Evolutionary conservation across 2,113 vertebrate genomes (phyloP), one percentile per base, ranked within the genome.

Genomic region (Eolophus roseicapilla): DNA sequence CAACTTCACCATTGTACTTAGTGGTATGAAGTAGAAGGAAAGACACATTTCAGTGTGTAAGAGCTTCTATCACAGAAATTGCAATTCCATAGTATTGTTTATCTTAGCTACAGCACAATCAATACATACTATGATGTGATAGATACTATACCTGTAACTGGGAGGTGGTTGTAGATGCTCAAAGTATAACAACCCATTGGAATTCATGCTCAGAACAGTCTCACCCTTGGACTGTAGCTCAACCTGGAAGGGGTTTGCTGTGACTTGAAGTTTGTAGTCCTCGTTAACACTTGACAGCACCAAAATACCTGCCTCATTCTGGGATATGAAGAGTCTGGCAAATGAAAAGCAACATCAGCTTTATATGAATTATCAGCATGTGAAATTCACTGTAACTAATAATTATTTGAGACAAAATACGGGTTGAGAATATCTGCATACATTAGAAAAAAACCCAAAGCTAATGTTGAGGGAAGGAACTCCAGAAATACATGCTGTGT

Each of bases 161-260:
- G 95, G 95, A 82, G 95, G 97, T 82, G 93, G 90, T 73, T 96
- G 98, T 29, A 98, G 94, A 20, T 98, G 97, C 92, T 99, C 99
- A 71, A 99, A 99, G 97, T 98, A 98, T 60, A 99, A 97, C 44
- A 98, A 97, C 20, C 98, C 98, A 73, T 94, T 95, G 46, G 98
- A 97, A 97, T 99, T 99, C 90, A 99, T 97, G 21, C 98, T 99
- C n/a, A 98, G 92, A 41, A 98, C 53, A 90, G 94, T 93, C 53
- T 99, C 98, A 10, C 96, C 97, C 63, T 98, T 97, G 82, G 96
- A 98, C 79, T 98, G 91, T 82, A 99, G 86, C 91, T 99, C 98
- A 86, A 99, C 46, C 18, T 95, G 97, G 92, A 99, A 99, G 29
- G 99, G 99, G 55, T 97, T 97, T 78, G 86, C 96, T 76, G 97